Conservation (phyloP, 64 coral and sea anemone species). For the Acropora yongei region DNA sequence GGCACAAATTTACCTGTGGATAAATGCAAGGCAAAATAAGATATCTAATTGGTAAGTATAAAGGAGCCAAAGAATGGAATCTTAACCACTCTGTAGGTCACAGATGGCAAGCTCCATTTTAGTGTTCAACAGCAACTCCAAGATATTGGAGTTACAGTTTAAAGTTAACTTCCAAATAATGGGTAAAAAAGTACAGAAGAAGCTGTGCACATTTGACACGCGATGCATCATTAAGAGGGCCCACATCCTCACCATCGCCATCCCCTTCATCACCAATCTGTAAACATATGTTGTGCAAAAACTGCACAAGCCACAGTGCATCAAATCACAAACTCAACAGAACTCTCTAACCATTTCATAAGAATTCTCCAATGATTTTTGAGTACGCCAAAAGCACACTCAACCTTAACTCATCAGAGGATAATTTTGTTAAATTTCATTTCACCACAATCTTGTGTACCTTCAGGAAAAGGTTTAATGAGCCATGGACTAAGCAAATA, state of each 20-base stretch:
- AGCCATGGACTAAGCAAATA: constrained; percentile 36
- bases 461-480: constrained; percentile 59
- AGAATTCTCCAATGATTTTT: constrained; percentile 34
- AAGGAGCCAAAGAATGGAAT: constrained; percentile 44
- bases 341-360: constrained; percentile 28
- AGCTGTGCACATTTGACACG: background rate
- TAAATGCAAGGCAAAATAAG: constrained; percentile 32
- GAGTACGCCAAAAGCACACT: constrained; percentile 41
- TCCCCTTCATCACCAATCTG: constrained; percentile 21
- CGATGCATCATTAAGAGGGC: background rate
- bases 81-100: constrained; percentile 5
- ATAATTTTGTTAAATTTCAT: constrained; percentile 59
- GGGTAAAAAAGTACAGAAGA: too few species aligned
- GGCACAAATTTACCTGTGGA: background rate
- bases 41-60: constrained; percentile 43
- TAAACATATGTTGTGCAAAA: constrained; percentile 41
- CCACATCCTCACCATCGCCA: constrained; percentile 1
- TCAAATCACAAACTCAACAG: constrained; percentile 14
- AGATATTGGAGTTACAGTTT: too few species aligned
- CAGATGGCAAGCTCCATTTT: constrained; percentile 2
- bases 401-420: constrained; percentile 30
- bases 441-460: constrained; percentile 58
- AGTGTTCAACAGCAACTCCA: too few species aligned
- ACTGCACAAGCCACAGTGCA: constrained; percentile 35
- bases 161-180: too few species aligned